Evolutionary conservation across 2,113 vertebrate genomes (phyloP).

Genomic region (Cephalopterus ornatus): DNA sequence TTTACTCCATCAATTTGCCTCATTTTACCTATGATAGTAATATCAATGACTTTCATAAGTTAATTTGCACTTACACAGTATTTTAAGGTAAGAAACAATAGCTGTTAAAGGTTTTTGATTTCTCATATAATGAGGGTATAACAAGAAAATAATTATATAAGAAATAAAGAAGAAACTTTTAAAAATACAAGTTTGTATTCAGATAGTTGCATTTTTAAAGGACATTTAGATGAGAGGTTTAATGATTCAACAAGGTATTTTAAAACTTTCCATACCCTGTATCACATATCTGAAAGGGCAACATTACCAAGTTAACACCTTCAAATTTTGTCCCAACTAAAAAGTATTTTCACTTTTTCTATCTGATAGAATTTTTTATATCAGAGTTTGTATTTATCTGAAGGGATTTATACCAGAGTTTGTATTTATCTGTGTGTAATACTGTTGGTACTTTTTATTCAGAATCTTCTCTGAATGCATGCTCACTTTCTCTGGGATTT

Average conservation of each 20-base stretch:
- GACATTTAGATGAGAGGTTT: not conserved
- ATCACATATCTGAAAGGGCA: not conserved
- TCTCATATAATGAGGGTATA: not conserved
- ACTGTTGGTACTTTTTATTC: not conserved
- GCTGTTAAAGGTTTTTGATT: not conserved
- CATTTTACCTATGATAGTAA: not conserved
- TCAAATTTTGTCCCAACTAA: not conserved
- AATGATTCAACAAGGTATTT: not conserved
- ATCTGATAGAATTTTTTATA: not conserved
- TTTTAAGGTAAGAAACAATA: not conserved
- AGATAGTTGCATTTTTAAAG: not conserved
- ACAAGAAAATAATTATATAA: not conserved
- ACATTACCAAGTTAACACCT: not conserved
- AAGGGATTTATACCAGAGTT: too few relatives aligned
- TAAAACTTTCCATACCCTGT: not conserved
- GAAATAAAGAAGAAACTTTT: not conserved
- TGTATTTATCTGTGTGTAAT: too few relatives aligned
- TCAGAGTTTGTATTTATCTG: not conserved
- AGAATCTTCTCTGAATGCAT: not conserved
- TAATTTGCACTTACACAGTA: not conserved
- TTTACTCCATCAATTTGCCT: not conserved
- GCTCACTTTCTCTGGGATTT: not conserved
- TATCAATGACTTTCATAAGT: not conserved
- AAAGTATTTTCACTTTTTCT: not conserved
- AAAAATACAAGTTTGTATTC: not conserved